A percentile compares a stretch with the other conserved stretches of the same genome.
Evolutionary conservation across 2,797 vertebrate species (phyloP).

Genomic region (Podargus strigoides): DNA sequence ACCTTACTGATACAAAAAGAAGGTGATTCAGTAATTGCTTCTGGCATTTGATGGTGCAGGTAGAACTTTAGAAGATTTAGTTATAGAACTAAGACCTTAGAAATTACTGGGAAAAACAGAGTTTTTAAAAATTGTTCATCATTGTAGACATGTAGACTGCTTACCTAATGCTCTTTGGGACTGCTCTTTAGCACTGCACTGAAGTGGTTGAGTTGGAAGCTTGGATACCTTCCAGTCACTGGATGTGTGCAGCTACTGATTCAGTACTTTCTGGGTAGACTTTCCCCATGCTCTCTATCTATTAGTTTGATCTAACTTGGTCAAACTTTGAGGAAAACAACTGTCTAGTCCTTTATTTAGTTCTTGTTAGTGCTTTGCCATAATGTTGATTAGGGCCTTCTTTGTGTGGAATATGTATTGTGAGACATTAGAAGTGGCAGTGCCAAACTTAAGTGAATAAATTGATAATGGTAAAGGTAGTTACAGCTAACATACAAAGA

Average conservation of each 20-base stretch:
- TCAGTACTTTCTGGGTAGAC: neutral
- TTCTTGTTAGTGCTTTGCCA: neutral
- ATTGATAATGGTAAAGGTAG: neutral
- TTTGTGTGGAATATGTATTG: neutral
- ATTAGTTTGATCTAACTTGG: neutral
- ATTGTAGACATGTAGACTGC: neutral
- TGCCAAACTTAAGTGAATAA: neutral
- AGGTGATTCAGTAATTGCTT: neutral
- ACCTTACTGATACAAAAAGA: neutral
- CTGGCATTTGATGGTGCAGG: neutral
- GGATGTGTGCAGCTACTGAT: neutral
- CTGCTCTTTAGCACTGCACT: neutral
- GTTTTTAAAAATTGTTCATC: neutral
- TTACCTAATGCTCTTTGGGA: neutral
- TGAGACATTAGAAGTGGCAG: neutral
- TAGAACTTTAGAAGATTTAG: neutral
- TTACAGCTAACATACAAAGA: neutral
- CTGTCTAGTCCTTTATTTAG: neutral
- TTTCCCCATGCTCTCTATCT: neutral
- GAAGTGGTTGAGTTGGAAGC: neutral
- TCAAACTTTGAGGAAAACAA: neutral
- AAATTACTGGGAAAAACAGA: neutral
- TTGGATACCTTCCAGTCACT: neutral
- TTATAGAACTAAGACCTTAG: neutral
- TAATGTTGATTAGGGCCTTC: neutral